Evolutionary conservation across 2,113 vertebrate genomes (phyloP).

Genomic region (Tenrec ecaudatus): DNA sequence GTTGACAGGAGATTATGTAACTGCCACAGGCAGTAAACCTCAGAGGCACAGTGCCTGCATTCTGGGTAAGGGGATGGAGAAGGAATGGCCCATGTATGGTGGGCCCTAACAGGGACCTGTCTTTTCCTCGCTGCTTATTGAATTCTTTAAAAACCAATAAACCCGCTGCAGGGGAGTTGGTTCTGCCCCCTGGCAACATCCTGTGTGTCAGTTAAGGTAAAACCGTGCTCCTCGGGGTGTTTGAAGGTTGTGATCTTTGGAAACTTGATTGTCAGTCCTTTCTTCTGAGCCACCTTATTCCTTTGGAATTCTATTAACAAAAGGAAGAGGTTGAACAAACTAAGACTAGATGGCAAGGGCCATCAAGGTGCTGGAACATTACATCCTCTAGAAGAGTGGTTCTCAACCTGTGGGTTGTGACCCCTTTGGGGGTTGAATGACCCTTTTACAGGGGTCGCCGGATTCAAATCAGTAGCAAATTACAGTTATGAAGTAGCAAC

Average conservation of each 20-base stretch:
- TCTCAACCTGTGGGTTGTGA: no score
- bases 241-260: neutral
- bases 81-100: neutral
- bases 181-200: neutral
- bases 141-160: neutral
- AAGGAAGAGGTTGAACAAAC: neutral
- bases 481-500: no score
- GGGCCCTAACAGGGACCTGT: neutral
- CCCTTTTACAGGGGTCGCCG: no score
- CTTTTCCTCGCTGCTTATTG: neutral
- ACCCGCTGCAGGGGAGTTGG: neutral
- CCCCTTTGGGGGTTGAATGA: no score
- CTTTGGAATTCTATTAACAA: slow-evolving; percentile 1
- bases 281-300: neutral
- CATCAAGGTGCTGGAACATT: neutral
- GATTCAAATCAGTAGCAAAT: no score
- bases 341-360: neutral
- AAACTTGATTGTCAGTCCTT: neutral
- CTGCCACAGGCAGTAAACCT: neutral
- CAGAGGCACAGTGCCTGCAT: neutral
- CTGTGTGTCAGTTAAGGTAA: neutral
- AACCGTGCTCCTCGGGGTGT: neutral
- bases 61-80: neutral
- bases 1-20: no score
- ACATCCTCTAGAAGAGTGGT: neutral